Percentiles rank a stretch among this genome's conserved stretches.
phyloP scores from a whole-genome alignment of 2,888 invertebrate species.

The Ernsta delagoae region DNA sequence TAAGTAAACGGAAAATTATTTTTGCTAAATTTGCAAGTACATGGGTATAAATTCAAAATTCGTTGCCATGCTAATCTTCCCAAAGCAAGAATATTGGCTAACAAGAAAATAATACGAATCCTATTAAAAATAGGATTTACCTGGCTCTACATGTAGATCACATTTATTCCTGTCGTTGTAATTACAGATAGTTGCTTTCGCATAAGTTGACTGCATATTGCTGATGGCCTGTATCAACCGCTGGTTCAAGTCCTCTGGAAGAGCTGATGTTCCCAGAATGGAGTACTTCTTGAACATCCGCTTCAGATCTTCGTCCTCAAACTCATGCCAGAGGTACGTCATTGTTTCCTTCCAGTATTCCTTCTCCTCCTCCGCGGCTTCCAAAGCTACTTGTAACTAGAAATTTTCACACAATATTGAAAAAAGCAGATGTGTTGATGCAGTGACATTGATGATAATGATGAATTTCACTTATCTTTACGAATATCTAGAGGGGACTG shows the following conservation, averaged over 20 bases:
- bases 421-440: too few species aligned
- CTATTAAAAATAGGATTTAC: slow-evolving; percentile 50
- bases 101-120: too few species aligned
- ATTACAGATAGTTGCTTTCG: slow-evolving; percentile 91
- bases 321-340: slow-evolving; percentile 89
- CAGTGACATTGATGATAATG: too few species aligned
- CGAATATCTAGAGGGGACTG: too few species aligned
- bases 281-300: slow-evolving; percentile 91
- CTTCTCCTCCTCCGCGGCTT: slow-evolving; percentile 84
- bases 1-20: too few species aligned
- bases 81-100: too few species aligned
- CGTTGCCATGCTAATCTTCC: too few species aligned
- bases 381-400: slow-evolving; percentile 65
- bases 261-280: slow-evolving; percentile 88
- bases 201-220: slow-evolving; percentile 90
- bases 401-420: too few species aligned
- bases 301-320: slow-evolving; percentile 87
- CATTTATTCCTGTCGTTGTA: slow-evolving; percentile 87
- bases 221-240: slow-evolving; percentile 86
- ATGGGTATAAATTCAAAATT: too few species aligned
- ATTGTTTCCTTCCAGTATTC: slow-evolving; percentile 87
- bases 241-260: slow-evolving; percentile 88
- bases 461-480: too few species aligned
- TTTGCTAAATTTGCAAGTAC: too few species aligned
- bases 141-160: slow-evolving; percentile 90